phyloP scores from a whole-genome alignment of 2,113 vertebrate species.

The Oophaga pumilio region DNA sequence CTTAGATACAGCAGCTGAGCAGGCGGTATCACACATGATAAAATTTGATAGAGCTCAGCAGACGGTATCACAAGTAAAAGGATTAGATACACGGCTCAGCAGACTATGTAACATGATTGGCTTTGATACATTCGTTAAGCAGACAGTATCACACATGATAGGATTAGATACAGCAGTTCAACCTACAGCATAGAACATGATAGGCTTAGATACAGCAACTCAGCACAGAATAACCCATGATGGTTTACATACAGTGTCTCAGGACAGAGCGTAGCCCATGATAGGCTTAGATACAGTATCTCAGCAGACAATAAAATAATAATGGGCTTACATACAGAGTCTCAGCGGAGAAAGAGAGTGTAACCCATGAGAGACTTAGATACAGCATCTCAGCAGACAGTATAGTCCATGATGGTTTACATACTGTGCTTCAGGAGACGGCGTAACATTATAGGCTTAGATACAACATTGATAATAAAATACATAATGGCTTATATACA shows the following conservation, averaged over 20 bases:
- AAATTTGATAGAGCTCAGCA: too few species aligned
- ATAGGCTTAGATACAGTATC: too few species aligned
- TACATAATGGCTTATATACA: background rate
- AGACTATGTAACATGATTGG: background rate
- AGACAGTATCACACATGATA: too few species aligned
- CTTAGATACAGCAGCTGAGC: background rate
- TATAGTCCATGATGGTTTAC: too few species aligned
- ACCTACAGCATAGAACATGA: background rate
- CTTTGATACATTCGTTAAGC: too few species aligned
- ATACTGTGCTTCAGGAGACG: too few species aligned
- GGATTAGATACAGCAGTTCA: background rate
- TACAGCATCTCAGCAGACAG: background rate
- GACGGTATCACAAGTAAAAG: too few species aligned
- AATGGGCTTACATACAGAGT: background rate
- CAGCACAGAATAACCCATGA: too few species aligned
- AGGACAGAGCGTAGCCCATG: too few species aligned
- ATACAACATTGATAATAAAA: background rate
- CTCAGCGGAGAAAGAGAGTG: background rate
- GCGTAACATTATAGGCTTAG: background rate
- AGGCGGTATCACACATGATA: background rate
- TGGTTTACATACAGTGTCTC: background rate
- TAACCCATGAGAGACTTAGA: background rate
- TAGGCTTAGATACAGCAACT: background rate
- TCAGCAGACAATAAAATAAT: background rate
- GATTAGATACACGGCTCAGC: background rate